These are phyloP conservation scores for Hylaea fasciaria DNA, from an alignment of 2,888 invertebrate species.

Conservation along the genomic window DNA sequence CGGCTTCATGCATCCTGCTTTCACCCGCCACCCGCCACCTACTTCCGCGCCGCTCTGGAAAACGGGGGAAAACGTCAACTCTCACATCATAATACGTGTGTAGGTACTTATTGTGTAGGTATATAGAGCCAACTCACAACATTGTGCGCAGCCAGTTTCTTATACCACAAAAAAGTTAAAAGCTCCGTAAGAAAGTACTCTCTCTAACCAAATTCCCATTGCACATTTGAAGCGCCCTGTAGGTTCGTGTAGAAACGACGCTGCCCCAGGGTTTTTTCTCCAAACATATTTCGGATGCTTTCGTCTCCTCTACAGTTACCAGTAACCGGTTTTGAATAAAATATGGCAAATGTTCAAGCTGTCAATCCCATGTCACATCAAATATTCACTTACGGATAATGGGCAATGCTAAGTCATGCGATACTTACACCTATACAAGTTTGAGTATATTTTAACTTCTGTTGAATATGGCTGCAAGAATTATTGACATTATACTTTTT, in stretches of 20 bases:
- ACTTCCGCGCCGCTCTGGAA: slow-evolving; percentile 69
- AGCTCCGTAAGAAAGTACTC: not conserved
- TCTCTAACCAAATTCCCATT: not conserved
- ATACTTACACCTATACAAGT: slow-evolving; percentile 16
- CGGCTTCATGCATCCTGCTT: slow-evolving; percentile 71
- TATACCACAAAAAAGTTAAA: not conserved
- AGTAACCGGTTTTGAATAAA: slow-evolving; percentile 48
- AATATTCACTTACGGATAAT: slow-evolving; percentile 29
- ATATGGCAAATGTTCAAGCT: slow-evolving; percentile 40
- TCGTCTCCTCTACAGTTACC: slow-evolving; percentile 32
- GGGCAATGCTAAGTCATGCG: slow-evolving; percentile 28
- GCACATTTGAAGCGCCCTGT: too few relatives aligned
- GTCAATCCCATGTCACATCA: slow-evolving; percentile 40
- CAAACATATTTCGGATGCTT: slow-evolving; percentile 28
- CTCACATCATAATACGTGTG: slow-evolving; percentile 71
- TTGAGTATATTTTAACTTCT: slow-evolving; percentile 21
- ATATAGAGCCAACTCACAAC: slow-evolving; percentile 32
- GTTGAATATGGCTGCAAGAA: slow-evolving; percentile 34
- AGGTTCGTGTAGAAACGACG: slow-evolving; percentile 3
- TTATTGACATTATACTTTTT: slow-evolving; percentile 52
- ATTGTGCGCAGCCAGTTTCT: slow-evolving; percentile 16
- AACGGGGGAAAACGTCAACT: slow-evolving; percentile 79
- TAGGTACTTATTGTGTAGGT: slow-evolving; percentile 55
- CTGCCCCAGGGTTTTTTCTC: slow-evolving; percentile 6
- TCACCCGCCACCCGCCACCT: slow-evolving; percentile 59